These are phyloP conservation scores for Carpatolechia fugitivella DNA, from an alignment of 2,888 invertebrate species.

Conservation along the genomic window DNA sequence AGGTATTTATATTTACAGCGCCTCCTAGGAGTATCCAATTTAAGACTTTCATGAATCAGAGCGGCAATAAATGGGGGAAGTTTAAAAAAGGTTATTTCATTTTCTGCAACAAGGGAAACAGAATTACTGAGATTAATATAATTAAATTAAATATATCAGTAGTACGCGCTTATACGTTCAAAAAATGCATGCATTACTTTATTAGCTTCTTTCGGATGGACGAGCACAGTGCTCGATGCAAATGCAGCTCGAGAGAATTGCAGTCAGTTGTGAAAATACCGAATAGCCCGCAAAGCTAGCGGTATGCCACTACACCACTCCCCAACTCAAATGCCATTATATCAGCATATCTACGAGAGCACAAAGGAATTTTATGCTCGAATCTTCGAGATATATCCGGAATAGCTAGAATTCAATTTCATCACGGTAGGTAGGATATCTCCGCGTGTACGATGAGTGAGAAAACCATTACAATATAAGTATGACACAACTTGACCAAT, in stretches of 20 bases:
- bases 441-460: conserved; percentile 34
- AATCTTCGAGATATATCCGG: conserved; percentile 51
- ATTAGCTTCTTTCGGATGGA: not conserved
- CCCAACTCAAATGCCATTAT: conserved; percentile 43
- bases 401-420: conserved; percentile 53
- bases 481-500: conserved; percentile 25
- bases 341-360: conserved; percentile 50
- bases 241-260: not conserved
- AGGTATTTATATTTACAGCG: not conserved
- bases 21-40: not conserved
- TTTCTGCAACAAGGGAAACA: too few species aligned
- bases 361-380: conserved; percentile 54
- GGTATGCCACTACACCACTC: conserved; percentile 37
- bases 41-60: not conserved
- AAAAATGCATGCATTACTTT: not conserved
- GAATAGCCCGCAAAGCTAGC: conserved; percentile 14
- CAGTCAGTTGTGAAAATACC: not conserved
- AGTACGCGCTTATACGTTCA: not conserved
- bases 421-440: conserved; percentile 43
- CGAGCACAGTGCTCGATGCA: not conserved
- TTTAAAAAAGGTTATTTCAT: too few species aligned
- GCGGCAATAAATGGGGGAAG: too few species aligned
- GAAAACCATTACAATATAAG: conserved; percentile 45
- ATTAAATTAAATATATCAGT: not conserved
- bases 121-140: too few species aligned